Percentiles rank a stretch among this genome's conserved stretches.
Evolutionary conservation across 2,888 invertebrate species (phyloP).

Genomic region (Macaria notata): DNA sequence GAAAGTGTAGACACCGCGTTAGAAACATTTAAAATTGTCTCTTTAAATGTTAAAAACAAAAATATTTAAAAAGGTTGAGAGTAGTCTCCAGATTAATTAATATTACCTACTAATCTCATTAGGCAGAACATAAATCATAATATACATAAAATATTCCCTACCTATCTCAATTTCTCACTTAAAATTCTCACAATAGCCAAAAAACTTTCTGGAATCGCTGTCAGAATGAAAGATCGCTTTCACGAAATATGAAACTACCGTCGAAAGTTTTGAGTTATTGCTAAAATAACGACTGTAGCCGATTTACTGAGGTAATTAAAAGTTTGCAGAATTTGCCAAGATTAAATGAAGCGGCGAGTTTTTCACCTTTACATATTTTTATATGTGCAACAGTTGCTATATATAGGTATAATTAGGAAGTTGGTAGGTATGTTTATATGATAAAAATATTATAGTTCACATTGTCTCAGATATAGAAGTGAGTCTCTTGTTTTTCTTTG

Average conservation of each 20-base stretch:
- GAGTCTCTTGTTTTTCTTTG: too few species aligned
- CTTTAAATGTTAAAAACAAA: too few species aligned
- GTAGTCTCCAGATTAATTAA: too few species aligned
- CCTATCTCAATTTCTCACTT: conserved; percentile 5
- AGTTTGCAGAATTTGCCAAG: conserved; percentile 40
- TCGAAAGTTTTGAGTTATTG: conserved; percentile 46
- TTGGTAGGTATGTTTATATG: too few species aligned
- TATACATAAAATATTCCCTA: not conserved
- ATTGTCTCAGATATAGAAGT: too few species aligned
- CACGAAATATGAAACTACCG: conserved; percentile 32
- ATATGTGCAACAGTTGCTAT: not conserved
- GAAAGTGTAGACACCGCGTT: too few species aligned
- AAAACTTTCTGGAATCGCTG: conserved; percentile 24
- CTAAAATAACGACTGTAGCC: conserved; percentile 40
- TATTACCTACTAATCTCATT: too few species aligned
- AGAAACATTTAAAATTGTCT: too few species aligned
- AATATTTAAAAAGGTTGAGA: too few species aligned
- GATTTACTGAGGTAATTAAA: conserved; percentile 37
- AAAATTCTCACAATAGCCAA: conserved; percentile 19
- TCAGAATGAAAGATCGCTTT: conserved; percentile 38
- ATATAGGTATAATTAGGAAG: too few species aligned
- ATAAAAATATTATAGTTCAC: too few species aligned
- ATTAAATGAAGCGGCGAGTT: conserved; percentile 32
- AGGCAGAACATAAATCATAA: too few species aligned
- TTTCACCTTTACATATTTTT: conserved; percentile 35